Base-by-base conservation (phyloP, 2,797 vertebrate species). In the Sternarchorhynchus goeldii region DNA sequence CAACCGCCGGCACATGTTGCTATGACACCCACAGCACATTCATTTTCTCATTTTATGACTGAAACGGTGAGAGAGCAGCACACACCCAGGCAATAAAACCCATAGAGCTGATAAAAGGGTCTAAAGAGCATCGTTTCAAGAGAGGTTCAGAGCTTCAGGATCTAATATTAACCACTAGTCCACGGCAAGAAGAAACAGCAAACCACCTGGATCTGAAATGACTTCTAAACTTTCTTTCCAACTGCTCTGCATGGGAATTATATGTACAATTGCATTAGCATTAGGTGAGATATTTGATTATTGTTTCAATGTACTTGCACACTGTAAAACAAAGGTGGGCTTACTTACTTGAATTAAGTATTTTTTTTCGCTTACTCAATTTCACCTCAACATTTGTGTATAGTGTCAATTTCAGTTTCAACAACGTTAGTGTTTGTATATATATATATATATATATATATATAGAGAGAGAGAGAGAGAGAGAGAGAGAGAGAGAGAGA, bases 31-130 rank as follows among this genome's bases (percentile, higher is more conserved):
- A 55, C 53, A 73, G 68, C 31, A 34, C 17, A 45, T 29, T 41
- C 34, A 58, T 67, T 62, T 58, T 74, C 73, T 69, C 71, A 25
- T 80, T 84, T 87, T 84, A 87, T 87, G 77, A 83, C 79, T 76
- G 85, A 86, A 85, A 86, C 84, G 81, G 76, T 69, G 74, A 70
- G 18, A 73, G 20, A 76, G 62, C n/a, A 29, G 62, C 10, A 77
- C 83, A 82, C 86, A 76, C 84, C 86, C 82, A 70, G 62, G 74
- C 79, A 83, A 84, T 87, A 86, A 86, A 87, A 83, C 36, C 76
- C 55, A 57, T 72, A 63, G 69, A 32, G 53, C 81, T 71, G 83
- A 84, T 85, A 86, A 83, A 82, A 59, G 77, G 75, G 82, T 84
- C 81, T 83, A 86, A 88, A 86, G 85, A 78, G 74, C 82, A 17